These are phyloP conservation scores for Rhyacichthys aspro DNA, from an alignment of 2,797 vertebrate species.

Conservation along the genomic window DNA sequence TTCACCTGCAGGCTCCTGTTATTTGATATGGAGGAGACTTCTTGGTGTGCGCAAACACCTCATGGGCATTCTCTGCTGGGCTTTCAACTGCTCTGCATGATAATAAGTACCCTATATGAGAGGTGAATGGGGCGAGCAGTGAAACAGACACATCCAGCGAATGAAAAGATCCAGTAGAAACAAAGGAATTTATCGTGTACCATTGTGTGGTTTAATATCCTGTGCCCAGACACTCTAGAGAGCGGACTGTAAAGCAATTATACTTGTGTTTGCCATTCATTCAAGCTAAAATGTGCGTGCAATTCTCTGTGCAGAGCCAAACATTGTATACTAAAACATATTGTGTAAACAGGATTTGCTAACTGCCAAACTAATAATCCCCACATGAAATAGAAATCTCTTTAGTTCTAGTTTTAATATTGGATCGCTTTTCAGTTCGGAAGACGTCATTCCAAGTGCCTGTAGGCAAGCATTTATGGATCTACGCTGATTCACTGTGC, in stretches of 20 bases:
- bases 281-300: constrained; percentile 37
- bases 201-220: constrained; percentile 35
- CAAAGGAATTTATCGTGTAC: constrained; percentile 23
- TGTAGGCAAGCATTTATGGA: constrained; percentile 42
- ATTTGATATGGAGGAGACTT: constrained; percentile 37
- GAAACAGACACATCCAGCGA: neutral
- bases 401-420: constrained; percentile 59
- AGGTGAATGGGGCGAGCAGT: constrained; percentile 4
- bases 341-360: too few species aligned
- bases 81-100: constrained; percentile 30
- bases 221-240: constrained; percentile 43
- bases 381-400: constrained; percentile 42
- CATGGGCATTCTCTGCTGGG: constrained; percentile 38
- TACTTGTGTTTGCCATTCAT: constrained; percentile 49
- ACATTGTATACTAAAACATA: constrained; percentile 34
- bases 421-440: constrained; percentile 42
- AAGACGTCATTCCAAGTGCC: constrained; percentile 57
- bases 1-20: constrained; percentile 26
- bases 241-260: constrained; percentile 38
- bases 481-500: neutral
- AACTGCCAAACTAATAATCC: constrained; percentile 48
- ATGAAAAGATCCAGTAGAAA: constrained; percentile 5
- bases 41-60: constrained; percentile 34
- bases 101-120: constrained; percentile 17
- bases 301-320: constrained; percentile 31